These are phyloP conservation scores for Numenius arquata DNA, from an alignment of 2,113 vertebrate genomes.

Conservation along the genomic window DNA sequence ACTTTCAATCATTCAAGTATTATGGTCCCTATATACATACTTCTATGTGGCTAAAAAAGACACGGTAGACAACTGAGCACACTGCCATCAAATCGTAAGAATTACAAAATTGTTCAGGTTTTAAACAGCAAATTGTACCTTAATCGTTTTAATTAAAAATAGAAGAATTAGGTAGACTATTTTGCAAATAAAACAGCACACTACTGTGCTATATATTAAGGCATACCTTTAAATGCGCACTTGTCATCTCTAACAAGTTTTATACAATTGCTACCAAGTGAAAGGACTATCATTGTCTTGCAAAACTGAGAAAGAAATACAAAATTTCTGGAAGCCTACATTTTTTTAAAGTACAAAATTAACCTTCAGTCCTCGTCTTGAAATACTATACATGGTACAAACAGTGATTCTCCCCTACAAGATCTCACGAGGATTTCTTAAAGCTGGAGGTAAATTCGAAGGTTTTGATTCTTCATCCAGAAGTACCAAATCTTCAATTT, in stretches of 20 bases:
- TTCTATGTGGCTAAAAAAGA: conserved; percentile 64
- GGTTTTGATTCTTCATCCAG: conserved; percentile 89
- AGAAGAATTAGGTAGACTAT: conserved; percentile 75
- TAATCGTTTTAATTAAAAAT: conserved; percentile 76
- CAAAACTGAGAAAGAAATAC: conserved; percentile 81
- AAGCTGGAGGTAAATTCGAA: conserved; percentile 89
- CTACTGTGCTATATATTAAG: conserved; percentile 69
- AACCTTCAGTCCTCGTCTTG: conserved; percentile 63
- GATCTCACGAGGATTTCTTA: conserved; percentile 88
- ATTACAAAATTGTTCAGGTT: conserved; percentile 75
- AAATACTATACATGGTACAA: conserved; percentile 57
- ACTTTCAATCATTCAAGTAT: conserved; percentile 68
- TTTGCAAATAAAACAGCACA: conserved; percentile 75
- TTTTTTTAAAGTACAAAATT: conserved; percentile 74
- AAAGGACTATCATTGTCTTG: conserved; percentile 74
- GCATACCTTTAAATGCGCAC: conserved; percentile 68
- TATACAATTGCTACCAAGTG: conserved; percentile 75
- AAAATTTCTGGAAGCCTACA: conserved; percentile 77
- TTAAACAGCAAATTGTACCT: conserved; percentile 76
- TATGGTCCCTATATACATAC: conserved; percentile 69
- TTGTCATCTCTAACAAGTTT: conserved; percentile 71
- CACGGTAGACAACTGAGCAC: conserved; percentile 69
- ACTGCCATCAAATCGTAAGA: conserved; percentile 64
- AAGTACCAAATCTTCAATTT: conserved; percentile 93
- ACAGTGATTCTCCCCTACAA: conserved; percentile 53